phyloP scores from a whole-genome alignment of 2,888 invertebrate species.

The Nasonia oneida region DNA sequence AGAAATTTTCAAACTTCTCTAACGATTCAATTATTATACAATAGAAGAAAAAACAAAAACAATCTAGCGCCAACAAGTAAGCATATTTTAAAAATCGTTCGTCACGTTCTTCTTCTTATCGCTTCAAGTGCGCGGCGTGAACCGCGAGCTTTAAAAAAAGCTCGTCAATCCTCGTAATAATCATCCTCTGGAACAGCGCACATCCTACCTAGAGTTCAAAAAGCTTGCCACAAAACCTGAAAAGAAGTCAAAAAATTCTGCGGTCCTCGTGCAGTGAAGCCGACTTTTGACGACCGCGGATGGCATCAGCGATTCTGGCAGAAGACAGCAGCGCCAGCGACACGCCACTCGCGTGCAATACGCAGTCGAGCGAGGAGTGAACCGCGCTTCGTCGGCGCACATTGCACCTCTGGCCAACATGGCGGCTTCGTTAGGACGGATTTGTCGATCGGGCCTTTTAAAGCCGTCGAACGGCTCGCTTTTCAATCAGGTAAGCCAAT shows the following conservation, averaged over 20 bases:
- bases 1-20: no score
- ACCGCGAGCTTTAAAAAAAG: background rate
- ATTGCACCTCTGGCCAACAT: conserved; percentile 83
- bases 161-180: background rate
- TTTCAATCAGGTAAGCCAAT: conserved; percentile 85
- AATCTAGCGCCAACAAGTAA: background rate
- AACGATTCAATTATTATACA: background rate
- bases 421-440: conserved; percentile 93
- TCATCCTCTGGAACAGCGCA: no score
- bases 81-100: background rate
- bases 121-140: background rate
- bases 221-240: background rate
- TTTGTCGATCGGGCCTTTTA: conserved; percentile 89
- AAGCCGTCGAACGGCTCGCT: conserved; percentile 86
- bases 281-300: no score
- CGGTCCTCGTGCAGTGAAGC: no score
- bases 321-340: background rate
- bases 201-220: no score
- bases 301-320: background rate
- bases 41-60: no score
- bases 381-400: conserved; percentile 64
- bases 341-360: background rate
- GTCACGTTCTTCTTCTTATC: background rate
- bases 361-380: background rate
- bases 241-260: background rate